phyloP scores from a whole-genome alignment of 2,888 invertebrate species.

The Drosophila kuntzei region DNA sequence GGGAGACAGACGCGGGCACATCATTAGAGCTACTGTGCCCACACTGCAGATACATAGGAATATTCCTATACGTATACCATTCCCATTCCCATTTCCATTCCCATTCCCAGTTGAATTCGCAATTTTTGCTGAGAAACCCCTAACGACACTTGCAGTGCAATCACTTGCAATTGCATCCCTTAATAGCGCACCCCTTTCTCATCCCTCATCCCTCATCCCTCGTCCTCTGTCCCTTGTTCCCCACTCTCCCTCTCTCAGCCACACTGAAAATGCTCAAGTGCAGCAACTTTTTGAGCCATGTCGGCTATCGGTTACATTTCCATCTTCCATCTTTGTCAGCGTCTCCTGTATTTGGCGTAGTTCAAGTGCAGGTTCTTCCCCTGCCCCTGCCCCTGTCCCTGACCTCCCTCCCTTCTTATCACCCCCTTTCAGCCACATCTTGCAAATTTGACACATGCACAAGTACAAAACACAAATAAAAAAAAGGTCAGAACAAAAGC shows the following conservation, averaged over 20 bases:
- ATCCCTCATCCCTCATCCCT: neutral
- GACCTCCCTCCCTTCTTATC: neutral
- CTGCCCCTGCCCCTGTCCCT: neutral
- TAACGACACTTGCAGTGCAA: constrained; percentile 65
- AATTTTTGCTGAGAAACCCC: constrained; percentile 54
- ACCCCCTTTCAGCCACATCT: neutral
- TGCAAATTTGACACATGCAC: constrained; percentile 82
- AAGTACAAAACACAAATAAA: constrained; percentile 64
- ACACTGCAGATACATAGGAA: neutral
- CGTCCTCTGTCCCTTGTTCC: neutral
- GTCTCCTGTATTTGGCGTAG: constrained; percentile 56
- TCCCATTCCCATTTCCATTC: neutral
- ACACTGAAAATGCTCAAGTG: constrained; percentile 37
- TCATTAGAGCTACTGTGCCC: constrained; percentile 53
- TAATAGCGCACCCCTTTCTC: constrained; percentile 49
- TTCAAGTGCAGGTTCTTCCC: constrained; percentile 69
- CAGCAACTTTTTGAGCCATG: constrained; percentile 39
- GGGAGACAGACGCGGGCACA: constrained; percentile 42
- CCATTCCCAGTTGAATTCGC: neutral
- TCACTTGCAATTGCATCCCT: constrained; percentile 72
- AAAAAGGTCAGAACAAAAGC: constrained; percentile 61
- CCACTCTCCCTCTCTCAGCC: neutral
- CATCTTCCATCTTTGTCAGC: constrained; percentile 17
- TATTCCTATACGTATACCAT: neutral
- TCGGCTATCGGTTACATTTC: constrained; percentile 38